phyloP scores from a whole-genome alignment of 2,113 vertebrate genomes.

The Cardinalis cardinalis region DNA sequence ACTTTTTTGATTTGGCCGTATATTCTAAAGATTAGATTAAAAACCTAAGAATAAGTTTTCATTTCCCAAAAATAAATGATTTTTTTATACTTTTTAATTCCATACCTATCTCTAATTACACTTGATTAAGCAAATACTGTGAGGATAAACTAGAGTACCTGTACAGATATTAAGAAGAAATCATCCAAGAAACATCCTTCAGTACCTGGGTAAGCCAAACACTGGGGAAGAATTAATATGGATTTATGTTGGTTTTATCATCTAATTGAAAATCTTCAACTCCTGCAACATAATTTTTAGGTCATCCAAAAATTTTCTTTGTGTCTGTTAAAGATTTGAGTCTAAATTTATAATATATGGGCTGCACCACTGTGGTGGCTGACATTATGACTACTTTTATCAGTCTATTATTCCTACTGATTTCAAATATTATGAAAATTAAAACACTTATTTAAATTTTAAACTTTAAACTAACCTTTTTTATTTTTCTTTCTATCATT shows the following conservation, averaged over 20 bases:
- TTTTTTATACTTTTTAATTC: neutral
- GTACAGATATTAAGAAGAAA: neutral
- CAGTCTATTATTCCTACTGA: neutral
- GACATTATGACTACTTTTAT: neutral
- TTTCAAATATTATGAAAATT: neutral
- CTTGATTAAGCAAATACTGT: neutral
- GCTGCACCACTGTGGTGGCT: neutral
- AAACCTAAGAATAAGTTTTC: neutral
- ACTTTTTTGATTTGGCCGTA: neutral
- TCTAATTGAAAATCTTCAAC: neutral
- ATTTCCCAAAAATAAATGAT: neutral
- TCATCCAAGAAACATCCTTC: neutral
- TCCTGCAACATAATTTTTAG: neutral
- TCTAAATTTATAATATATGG: neutral
- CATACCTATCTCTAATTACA: neutral
- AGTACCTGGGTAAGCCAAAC: neutral
- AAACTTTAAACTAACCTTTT: neutral
- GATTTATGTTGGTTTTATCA: rapidly evolving
- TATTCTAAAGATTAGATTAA: neutral
- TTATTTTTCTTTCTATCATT: neutral
- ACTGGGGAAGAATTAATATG: neutral
- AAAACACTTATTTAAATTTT: neutral
- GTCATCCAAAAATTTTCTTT: neutral
- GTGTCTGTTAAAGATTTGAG: neutral
- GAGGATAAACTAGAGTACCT: neutral